Evolutionary conservation across 1,140 invertebrate species (phyloP).

Genomic region (Diachasmimorpha longicaudata): DNA sequence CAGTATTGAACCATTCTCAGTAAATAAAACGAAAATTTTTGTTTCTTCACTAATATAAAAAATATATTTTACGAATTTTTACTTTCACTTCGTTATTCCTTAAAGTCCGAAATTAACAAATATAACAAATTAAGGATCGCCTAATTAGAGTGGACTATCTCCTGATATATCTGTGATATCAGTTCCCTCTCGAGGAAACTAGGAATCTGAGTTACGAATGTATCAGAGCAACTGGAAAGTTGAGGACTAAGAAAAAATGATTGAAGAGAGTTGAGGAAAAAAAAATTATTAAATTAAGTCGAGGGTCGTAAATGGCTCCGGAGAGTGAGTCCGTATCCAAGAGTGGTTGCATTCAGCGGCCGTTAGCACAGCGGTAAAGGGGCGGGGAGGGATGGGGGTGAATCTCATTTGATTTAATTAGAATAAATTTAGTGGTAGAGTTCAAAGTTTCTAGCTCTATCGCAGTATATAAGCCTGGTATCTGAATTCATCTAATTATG

Average conservation of each 20-base stretch:
- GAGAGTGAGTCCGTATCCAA: neutral
- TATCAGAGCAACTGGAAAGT: neutral
- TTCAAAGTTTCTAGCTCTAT: constrained; percentile 50
- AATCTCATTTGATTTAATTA: constrained; percentile 57
- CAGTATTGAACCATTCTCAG: too few species aligned
- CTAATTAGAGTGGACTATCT: too few species aligned
- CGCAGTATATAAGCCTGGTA: constrained; percentile 50
- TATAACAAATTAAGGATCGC: too few species aligned
- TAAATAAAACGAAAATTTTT: too few species aligned
- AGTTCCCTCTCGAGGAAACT: too few species aligned
- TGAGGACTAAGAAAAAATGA: neutral
- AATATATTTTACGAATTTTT: too few species aligned
- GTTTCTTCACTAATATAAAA: too few species aligned
- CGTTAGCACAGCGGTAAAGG: neutral
- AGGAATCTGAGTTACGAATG: neutral
- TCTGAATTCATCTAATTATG: constrained; percentile 55
- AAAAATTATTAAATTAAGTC: constrained; percentile 1
- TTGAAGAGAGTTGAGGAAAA: neutral
- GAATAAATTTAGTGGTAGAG: constrained; percentile 50
- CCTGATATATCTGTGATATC: too few species aligned
- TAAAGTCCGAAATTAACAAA: too few species aligned
- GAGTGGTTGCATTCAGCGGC: constrained; percentile 9
- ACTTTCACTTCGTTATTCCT: too few species aligned
- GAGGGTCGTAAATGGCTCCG: neutral
- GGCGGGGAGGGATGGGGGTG: too few species aligned